Percentiles rank a stretch among this genome's conserved stretches.
phyloP scores from a whole-genome alignment of 2,113 vertebrate species.

The Thermophis baileyi region DNA sequence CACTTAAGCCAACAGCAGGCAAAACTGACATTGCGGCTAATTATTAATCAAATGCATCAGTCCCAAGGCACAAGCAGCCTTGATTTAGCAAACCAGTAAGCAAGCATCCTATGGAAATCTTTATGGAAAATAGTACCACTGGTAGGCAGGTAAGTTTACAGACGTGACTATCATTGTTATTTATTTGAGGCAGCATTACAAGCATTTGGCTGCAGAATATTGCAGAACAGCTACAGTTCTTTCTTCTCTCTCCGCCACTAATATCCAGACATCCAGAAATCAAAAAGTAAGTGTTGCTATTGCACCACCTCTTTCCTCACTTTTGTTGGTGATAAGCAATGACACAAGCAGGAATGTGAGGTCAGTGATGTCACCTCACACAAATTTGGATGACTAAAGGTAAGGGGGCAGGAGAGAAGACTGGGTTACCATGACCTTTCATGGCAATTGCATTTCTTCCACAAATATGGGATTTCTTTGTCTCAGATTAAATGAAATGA shows the following conservation, averaged over 20 bases:
- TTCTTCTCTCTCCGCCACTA: neutral
- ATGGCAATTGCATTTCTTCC: neutral
- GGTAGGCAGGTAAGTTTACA: neutral
- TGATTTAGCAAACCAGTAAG: slow-evolving; percentile 33
- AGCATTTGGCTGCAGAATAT: neutral
- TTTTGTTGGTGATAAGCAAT: neutral
- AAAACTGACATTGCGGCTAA: slow-evolving; percentile 43
- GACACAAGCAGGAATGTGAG: neutral
- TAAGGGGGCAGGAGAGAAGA: neutral
- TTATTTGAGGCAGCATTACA: neutral
- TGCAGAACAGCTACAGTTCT: neutral
- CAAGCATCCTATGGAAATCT: slow-evolving; percentile 12
- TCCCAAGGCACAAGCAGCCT: slow-evolving; percentile 2
- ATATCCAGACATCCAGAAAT: neutral
- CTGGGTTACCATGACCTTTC: neutral
- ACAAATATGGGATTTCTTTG: neutral
- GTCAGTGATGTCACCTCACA: neutral
- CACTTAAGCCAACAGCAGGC: slow-evolving; percentile 62
- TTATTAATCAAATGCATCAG: slow-evolving; percentile 59
- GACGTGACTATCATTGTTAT: neutral
- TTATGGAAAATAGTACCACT: neutral
- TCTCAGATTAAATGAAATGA: neutral
- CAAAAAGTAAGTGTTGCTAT: neutral
- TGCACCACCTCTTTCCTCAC: neutral
- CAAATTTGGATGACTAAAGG: neutral